Evolutionary conservation across 2,888 invertebrate genomes (phyloP).

Genomic region (Congeria kusceri): DNA sequence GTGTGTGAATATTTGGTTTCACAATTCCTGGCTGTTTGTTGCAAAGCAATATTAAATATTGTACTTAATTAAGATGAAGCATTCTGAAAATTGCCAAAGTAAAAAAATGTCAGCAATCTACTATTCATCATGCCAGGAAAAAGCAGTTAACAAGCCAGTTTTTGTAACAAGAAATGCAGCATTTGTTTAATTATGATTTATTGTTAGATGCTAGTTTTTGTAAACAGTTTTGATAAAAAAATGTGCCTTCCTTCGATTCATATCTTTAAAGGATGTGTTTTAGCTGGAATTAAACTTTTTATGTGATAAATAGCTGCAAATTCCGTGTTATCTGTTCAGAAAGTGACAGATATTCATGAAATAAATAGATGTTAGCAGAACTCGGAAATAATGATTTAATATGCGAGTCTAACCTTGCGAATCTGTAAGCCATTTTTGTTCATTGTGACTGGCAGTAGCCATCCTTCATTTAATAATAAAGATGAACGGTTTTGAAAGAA

Average conservation of each 20-base stretch:
- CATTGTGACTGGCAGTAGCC: constrained; percentile 58
- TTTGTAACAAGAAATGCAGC: too few relatives aligned
- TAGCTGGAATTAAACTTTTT: not conserved
- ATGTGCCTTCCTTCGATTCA: not conserved
- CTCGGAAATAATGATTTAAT: constrained; percentile 37
- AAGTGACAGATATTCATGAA: constrained; percentile 20
- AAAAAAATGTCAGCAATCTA: too few relatives aligned
- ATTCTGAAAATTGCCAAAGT: too few relatives aligned
- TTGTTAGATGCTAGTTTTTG: too few relatives aligned
- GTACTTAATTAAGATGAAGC: too few relatives aligned
- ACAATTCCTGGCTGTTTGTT: too few relatives aligned
- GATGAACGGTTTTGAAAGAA: constrained; percentile 42
- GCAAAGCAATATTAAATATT: too few relatives aligned
- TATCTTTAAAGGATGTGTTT: constrained; percentile 4
- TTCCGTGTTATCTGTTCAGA: constrained; percentile 21
- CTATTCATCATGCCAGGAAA: too few relatives aligned
- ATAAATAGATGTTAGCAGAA: constrained; percentile 21
- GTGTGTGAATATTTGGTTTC: too few relatives aligned
- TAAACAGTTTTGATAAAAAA: too few relatives aligned
- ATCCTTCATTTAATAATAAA: constrained; percentile 61
- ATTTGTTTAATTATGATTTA: too few relatives aligned
- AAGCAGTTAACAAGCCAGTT: too few relatives aligned
- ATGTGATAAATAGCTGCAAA: constrained; percentile 11
- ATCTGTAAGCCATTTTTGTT: constrained; percentile 61
- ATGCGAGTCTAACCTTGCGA: constrained; percentile 43